Conservation (phyloP, 2,888 invertebrate genomes). For the Phrixothrix hirtus region DNA sequence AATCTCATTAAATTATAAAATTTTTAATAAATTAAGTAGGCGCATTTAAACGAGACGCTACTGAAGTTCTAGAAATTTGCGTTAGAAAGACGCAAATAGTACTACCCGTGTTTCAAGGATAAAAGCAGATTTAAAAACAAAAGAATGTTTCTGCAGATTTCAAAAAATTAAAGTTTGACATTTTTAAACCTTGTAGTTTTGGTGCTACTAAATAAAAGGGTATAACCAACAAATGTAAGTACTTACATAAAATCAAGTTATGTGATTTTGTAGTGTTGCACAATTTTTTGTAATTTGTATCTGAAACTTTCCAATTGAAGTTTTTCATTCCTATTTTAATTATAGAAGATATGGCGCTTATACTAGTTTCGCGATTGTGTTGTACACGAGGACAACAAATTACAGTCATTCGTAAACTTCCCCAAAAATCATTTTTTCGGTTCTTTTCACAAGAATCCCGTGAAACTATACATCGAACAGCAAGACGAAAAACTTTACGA, state of each 20-base stretch:
- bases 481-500: conserved; percentile 63
- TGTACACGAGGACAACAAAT: conserved; percentile 40
- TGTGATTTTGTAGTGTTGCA: background rate
- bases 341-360: conserved; percentile 42
- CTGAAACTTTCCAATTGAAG: background rate
- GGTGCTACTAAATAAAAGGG: background rate
- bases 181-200: background rate
- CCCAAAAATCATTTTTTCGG: conserved; percentile 58
- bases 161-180: background rate
- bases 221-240: too few relatives aligned
- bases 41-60: too few relatives aligned
- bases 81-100: too few relatives aligned
- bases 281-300: background rate
- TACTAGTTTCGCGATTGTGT: conserved; percentile 47
- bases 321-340: background rate
- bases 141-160: background rate
- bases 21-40: too few relatives aligned
- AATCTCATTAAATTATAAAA: too few relatives aligned
- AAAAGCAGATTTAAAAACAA: background rate
- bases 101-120: too few relatives aligned
- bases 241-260: too few relatives aligned
- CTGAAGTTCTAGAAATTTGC: too few relatives aligned
- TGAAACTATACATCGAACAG: conserved; percentile 51
- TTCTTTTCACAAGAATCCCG: conserved; percentile 62
- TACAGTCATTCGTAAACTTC: conserved; percentile 31